These are phyloP conservation scores for Loriculus beryllinus DNA, from an alignment of 2,797 vertebrate species.

Conservation along the genomic window DNA sequence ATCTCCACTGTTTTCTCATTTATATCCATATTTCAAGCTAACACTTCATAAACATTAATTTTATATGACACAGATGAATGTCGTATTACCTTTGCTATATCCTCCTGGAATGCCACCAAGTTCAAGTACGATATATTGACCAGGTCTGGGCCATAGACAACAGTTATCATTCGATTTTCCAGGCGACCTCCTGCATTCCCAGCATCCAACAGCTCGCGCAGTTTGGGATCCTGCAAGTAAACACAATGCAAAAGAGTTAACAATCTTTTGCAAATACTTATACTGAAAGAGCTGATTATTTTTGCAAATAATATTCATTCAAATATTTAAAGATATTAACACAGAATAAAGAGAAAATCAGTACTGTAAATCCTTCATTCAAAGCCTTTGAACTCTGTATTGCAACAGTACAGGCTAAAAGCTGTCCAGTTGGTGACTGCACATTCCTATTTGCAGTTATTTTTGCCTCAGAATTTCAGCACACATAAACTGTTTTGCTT, in stretches of 20 bases:
- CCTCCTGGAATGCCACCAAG: conserved; percentile 96
- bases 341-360: not conserved
- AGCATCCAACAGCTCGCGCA: conserved; percentile 91
- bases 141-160: conserved; percentile 92
- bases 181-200: conserved; percentile 85
- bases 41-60: not conserved
- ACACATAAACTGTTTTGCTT: not conserved
- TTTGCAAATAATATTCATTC: not conserved
- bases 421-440: not conserved
- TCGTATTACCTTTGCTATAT: conserved; percentile 88
- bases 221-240: conserved; percentile 86
- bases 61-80: not conserved
- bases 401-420: not conserved
- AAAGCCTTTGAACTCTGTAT: not conserved
- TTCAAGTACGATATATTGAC: conserved; percentile 96
- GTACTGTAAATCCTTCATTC: not conserved
- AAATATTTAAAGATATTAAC: not conserved
- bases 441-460: not conserved
- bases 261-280: not conserved
- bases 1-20: not conserved
- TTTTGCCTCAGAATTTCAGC: not conserved
- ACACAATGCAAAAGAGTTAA: not conserved
- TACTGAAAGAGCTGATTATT: not conserved
- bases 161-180: conserved; percentile 92
- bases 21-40: accelerated